Base-by-base conservation (phyloP, 2,113 vertebrate species). In the Balaenoptera acutorostrata region DNA sequence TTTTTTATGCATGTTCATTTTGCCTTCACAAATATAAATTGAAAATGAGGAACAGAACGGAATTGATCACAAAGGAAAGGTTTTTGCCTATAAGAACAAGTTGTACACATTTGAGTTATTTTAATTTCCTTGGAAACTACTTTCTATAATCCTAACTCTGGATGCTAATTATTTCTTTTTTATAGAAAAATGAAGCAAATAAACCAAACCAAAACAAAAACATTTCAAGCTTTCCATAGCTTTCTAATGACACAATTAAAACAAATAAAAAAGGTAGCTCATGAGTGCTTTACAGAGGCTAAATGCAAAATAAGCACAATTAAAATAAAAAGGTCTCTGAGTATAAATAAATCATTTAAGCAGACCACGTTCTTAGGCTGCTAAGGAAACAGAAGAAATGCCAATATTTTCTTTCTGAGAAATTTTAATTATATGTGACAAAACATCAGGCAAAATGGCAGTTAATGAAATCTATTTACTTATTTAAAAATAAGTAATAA, bases 311-410 rank as follows among this genome's bases (percentile, higher is more conserved):
- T 83, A 95, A 0, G 6, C 69, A 49, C 52, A 78, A 97, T 96
- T 95, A 88, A 97, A 97, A 97, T 57, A 0, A 97, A 98, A 96
- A 75, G 8, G 64, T 94, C 97, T 97, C 15, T 68, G 90, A 98
- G 81, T 90, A 86, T 87, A 96, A 98, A 97, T 93, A 97, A 97
- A 92, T 82, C 72, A 94, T 92, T 97, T 86, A 72, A 97, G 82
- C 87, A 97, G 0, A 0, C 1, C 0, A 8, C 44, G 90, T 59
- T 83, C 46, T 97, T 95, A 46, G 14, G 69, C 44, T 90, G 55
- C 44, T 84, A 84, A 75, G 85, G 96, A 97, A 97, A 96, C 7
- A 14, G 36, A 92, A 97, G n/a, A 29, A 78, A 95, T 81, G 25
- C 12, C 84, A 81, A 2, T 90, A 85, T 85, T 95, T 23, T 44